Evolutionary conservation across 1,140 invertebrate species (phyloP), one percentile per base, ranked within the genome.

Genomic region (Eriocheir sinensis): DNA sequence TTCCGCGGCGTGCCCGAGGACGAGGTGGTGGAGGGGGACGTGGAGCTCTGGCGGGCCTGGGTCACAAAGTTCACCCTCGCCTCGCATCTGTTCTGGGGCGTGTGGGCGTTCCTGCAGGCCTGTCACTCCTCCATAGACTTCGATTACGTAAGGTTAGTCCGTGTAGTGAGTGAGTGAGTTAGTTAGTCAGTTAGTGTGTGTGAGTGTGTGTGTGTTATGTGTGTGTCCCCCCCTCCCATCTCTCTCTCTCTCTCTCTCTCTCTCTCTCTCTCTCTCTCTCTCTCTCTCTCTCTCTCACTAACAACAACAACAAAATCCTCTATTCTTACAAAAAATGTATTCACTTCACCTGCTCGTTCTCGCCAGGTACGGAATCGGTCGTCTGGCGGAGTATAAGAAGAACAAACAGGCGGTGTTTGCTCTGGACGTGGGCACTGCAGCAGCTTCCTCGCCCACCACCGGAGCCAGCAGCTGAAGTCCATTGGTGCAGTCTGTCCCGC

Each of bases 51-150:
- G 94, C 30, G 38, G 3, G 94, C 30, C 40, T 93, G 94, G 89
- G 95, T 96, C n/a, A 98, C 98, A 96, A 98, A 98, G 96, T 98
- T 99, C 97, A 97, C 98, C 30, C 96, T 99, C 91, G 97, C 98
- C 0, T 97, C 98, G 3, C 98, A 99, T 97, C 98, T 99, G 94
- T 98, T 99, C 95, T 99, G 99, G 99, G 98, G 98, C 9, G 97
- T 99, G 83, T 99, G 99, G 99, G 98, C 98, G 6, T 97, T 99
- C 0, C 98, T 99, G 85, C 99, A 99, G 97, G 98, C 98, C 15
- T 97, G 98, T 96, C 97, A 98, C 97, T 99, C 99, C 0, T 97
- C 97, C 86, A 99, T 99, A 96, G 98, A 99, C 96, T 99, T 99
- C 97, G 99, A 99, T 97, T 99, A 98, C 97, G 97, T 99, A 93